Evolutionary conservation across 2,888 invertebrate species (phyloP), one percentile per base, ranked within the genome.

Genomic region (Holacanthella duospinosa): DNA sequence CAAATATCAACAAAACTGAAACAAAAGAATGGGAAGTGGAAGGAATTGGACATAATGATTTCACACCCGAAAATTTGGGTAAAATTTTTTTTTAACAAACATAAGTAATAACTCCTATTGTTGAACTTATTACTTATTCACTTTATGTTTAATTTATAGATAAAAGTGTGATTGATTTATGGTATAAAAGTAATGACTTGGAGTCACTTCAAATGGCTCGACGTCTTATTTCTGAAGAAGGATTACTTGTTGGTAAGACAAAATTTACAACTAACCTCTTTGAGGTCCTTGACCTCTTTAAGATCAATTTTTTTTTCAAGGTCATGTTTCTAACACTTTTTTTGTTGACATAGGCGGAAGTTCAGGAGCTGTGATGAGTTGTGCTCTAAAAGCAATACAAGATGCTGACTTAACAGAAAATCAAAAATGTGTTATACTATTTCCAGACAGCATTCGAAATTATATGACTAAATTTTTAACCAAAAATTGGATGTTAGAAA

Each of bases 391-490:
- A 60, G 73, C 74, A 25, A 70, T 70, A n/a, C 67, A 71, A 61
- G 75, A 74, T 21, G 78, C 78, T 69, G 78, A 79, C 24, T 73
- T 84, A 48, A 78, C 79, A 67, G 76, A 78, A 66, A 81, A 79
- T 3, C 79, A 82, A 68, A 75, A 78, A 56, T 79, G 81, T 72
- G 82, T 83, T 26, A 81, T 84, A 1, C 72, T 84, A 36, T 74
- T 83, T 28, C 81, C 83, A 3, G 84, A 84, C 73, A 81, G 82
- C 25, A 78, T 83, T 60, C 75, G 99, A 68, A 99, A 99, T 79
- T 99, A 99, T 78, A 89, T 99, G 88, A 93, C 95, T 16, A 97
- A 96, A 78, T 93, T 94, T 78, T 85, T 95, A 29, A 87, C 86
- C 58, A 93, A 96, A 78, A 86, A 88, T 73, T 97, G 97, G 97